Base-by-base conservation (phyloP, 2,113 vertebrate genomes). In the Hiodon alosoides region DNA sequence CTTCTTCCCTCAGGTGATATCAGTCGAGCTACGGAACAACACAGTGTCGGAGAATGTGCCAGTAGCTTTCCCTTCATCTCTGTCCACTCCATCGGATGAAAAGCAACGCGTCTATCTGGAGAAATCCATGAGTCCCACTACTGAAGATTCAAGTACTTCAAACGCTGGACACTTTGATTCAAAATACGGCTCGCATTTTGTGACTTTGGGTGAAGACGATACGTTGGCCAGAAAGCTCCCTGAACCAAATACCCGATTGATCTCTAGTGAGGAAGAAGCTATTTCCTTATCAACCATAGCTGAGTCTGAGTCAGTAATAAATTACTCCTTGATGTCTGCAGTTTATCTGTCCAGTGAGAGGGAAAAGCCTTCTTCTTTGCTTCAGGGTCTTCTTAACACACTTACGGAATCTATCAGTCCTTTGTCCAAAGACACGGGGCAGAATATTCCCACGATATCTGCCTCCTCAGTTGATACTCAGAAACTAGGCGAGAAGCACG, bases 391-490 rank as follows among this genome's bases (percentile, higher is more conserved):
- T 66, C 78, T 50, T 80, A 78, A 79, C 79, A 83, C 73, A 75
- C 73, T 80, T 69, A 78, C 64, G 10, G 80, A 81, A 67, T 83
- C 80, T 75, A 76, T 85, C 81, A 71, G 62, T 80, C 60, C 57
- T 77, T 77, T 51, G 66, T 79, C 79, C 71, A 76, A 80, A 77
- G 81, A 83, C 59, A 51, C 0, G 65, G 79, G 69, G 16, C 72
- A n/a, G 46, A 67, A 64, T 69, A 67, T 68, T 82, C 72, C 78
- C 31, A 53, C 67, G 60, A 77, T 80, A 80, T 84, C 83, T 80
- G 73, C 76, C 74, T 60, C 0, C 77, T 75, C 79, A 81, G 84
- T 78, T 80, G 84, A 86, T 85, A 78, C 84, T 73, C 78, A 85
- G 76, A 84, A 82, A 80, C 69, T 3, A 76, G 67, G 72, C 66